Conservation (phyloP, 2,113 vertebrate species). For the Heliornis fulica region DNA sequence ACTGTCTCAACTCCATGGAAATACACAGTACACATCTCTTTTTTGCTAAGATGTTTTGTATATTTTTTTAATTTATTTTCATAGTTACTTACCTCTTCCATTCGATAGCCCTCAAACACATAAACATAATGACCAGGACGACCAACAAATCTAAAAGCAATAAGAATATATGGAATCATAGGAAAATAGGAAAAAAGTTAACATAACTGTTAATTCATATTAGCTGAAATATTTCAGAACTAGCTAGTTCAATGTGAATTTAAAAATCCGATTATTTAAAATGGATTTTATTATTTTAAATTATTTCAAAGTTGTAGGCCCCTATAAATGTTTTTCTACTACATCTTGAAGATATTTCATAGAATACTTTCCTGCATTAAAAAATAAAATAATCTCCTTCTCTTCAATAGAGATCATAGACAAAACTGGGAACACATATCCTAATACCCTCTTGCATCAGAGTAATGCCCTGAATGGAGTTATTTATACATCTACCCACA, state of each 20-base stretch:
- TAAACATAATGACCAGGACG: constrained; percentile 92
- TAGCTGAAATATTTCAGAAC: background rate
- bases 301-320: background rate
- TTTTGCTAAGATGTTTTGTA: background rate
- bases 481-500: background rate
- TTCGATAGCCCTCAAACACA: constrained; percentile 89
- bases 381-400: background rate
- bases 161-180: background rate
- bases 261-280: background rate
- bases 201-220: background rate
- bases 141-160: constrained; percentile 86
- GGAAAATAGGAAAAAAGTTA: background rate
- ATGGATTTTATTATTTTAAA: background rate
- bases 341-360: background rate
- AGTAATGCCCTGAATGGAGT: background rate
- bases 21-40: background rate
- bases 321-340: background rate
- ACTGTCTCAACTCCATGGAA: background rate
- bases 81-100: constrained; percentile 85
- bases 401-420: background rate
- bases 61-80: background rate
- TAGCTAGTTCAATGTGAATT: background rate
- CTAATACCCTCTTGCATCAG: background rate
- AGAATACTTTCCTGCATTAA: background rate
- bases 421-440: background rate